phyloP scores from a whole-genome alignment of 2,113 vertebrate species.

The Falcunculus frontatus region DNA sequence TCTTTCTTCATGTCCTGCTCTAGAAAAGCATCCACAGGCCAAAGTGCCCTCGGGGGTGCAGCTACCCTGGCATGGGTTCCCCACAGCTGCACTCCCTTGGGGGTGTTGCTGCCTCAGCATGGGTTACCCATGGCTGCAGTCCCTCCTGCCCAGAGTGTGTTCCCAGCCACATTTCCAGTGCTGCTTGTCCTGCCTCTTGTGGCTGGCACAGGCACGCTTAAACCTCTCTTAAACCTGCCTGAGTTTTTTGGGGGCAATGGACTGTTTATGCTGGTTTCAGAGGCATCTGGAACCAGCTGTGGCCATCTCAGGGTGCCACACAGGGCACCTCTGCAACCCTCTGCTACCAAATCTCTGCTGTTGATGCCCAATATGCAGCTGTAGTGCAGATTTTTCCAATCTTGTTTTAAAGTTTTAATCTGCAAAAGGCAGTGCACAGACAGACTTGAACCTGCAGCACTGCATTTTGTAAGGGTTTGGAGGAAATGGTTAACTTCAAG shows the following conservation, averaged over 20 bases:
- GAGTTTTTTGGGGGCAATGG: background rate
- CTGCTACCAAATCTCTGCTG: background rate
- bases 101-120: background rate
- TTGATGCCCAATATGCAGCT: background rate
- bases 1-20: background rate
- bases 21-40: background rate
- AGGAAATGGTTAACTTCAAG: background rate
- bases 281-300: background rate
- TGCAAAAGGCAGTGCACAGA: background rate
- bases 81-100: background rate
- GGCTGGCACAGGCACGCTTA: background rate
- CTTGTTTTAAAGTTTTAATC: background rate
- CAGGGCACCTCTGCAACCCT: background rate
- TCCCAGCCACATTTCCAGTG: background rate
- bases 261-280: background rate
- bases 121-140: background rate
- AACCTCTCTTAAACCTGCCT: background rate
- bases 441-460: background rate
- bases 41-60: background rate
- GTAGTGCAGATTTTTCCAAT: background rate
- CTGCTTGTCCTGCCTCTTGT: fast-evolving
- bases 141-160: fast-evolving
- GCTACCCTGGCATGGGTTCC: background rate
- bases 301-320: background rate
- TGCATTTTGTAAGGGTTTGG: background rate